These are phyloP conservation scores for Saxidomus purpurata DNA, from an alignment of 1,140 invertebrate species.

Conservation along the genomic window DNA sequence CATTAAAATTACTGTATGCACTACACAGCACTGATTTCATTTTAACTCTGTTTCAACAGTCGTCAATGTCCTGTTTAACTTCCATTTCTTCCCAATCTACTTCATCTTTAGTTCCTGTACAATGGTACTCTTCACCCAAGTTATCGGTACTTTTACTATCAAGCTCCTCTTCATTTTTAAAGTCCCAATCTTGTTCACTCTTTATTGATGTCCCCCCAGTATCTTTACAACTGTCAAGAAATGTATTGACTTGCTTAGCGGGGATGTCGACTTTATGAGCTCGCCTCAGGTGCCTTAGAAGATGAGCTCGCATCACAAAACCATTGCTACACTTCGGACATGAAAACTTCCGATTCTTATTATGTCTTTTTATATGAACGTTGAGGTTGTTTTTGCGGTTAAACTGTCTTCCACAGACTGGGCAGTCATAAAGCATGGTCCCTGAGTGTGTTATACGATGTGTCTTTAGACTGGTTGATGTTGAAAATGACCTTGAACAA, in stretches of 20 bases:
- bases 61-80: too few species aligned
- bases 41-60: too few species aligned
- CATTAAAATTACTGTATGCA: too few species aligned
- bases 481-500: constrained; percentile 55
- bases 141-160: background rate
- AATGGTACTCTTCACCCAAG: too few species aligned
- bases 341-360: constrained; percentile 53
- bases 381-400: constrained; percentile 61
- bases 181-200: background rate
- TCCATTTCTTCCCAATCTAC: too few species aligned
- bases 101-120: too few species aligned
- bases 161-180: background rate
- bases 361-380: constrained; percentile 58
- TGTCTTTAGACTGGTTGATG: constrained; percentile 58
- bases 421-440: constrained; percentile 59
- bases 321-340: constrained; percentile 54
- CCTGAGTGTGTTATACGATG: constrained; percentile 53
- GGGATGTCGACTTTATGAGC: background rate
- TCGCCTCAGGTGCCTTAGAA: constrained; percentile 18
- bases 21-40: too few species aligned
- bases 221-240: too few species aligned
- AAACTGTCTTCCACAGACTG: constrained; percentile 56
- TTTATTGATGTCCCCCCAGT: background rate
- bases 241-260: background rate
- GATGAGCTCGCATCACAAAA: constrained; percentile 59